These are phyloP conservation scores for Neomicropteryx cornuta DNA, from an alignment of 1,140 invertebrate genomes.

Conservation along the genomic window DNA sequence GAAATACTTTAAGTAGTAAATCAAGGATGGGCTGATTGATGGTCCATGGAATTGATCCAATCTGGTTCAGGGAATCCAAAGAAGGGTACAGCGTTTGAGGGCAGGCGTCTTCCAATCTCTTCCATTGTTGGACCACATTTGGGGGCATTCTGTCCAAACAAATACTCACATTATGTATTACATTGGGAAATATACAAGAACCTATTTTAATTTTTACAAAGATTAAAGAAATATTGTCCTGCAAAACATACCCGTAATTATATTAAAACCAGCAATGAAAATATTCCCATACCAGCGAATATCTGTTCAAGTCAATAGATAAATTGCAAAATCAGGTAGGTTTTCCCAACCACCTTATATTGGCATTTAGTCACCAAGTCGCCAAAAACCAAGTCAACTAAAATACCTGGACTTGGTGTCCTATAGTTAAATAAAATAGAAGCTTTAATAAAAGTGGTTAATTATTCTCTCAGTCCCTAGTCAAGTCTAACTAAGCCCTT, in stretches of 20 bases:
- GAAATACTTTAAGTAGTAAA: constrained; percentile 42
- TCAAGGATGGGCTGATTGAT: constrained; percentile 69
- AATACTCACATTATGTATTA: not conserved
- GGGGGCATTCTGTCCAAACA: constrained; percentile 28
- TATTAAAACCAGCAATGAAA: too few species aligned
- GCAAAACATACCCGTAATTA: not conserved
- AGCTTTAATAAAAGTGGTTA: too few species aligned
- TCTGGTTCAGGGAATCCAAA: constrained; percentile 84
- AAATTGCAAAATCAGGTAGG: too few species aligned
- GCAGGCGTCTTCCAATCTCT: constrained; percentile 44
- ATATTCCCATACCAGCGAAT: too few species aligned
- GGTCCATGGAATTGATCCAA: constrained; percentile 82
- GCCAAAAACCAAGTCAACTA: too few species aligned
- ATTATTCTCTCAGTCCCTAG: too few species aligned
- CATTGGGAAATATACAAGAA: not conserved
- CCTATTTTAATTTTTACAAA: not conserved
- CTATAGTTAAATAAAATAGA: too few species aligned
- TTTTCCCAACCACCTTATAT: too few species aligned
- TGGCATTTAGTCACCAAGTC: too few species aligned
- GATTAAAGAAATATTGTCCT: constrained; percentile 19
- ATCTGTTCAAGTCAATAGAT: too few species aligned
- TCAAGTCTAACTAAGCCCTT: too few species aligned
- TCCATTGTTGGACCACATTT: constrained; percentile 47
- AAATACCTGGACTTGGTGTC: too few species aligned
- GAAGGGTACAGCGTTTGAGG: constrained; percentile 63